These are phyloP conservation scores for Nicator chloris DNA, from an alignment of 2,113 vertebrate genomes.

Conservation along the genomic window DNA sequence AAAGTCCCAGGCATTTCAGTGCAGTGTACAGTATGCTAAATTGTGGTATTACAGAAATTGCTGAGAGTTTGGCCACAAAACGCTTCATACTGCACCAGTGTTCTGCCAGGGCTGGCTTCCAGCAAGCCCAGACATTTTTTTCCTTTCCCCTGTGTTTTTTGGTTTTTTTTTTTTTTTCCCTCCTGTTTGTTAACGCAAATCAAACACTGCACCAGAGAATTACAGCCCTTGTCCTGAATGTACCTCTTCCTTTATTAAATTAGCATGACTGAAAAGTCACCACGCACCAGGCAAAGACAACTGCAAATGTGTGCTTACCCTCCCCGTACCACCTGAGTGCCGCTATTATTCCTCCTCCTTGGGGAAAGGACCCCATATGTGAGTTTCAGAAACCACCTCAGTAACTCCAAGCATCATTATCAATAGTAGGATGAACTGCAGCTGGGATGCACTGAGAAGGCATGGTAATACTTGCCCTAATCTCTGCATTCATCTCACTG, in stretches of 20 bases:
- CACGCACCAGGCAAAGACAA: constrained; percentile 13
- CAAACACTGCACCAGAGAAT: neutral
- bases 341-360: constrained; percentile 58
- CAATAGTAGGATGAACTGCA: constrained; percentile 64
- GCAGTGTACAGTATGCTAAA: neutral
- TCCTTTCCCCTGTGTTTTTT: constrained; percentile 41
- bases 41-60: constrained; percentile 26
- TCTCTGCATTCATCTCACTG: constrained; percentile 59
- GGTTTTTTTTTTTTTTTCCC: neutral
- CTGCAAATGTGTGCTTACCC: constrained; percentile 38
- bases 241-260: constrained; percentile 32
- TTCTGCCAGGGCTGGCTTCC: neutral
- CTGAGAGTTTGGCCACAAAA: constrained; percentile 11
- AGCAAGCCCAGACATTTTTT: neutral
- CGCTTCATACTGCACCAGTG: neutral
- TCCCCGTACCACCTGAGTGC: constrained; percentile 56
- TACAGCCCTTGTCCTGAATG: neutral
- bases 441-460: constrained; percentile 46
- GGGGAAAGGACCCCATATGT: constrained; percentile 54
- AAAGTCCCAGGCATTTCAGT: constrained; percentile 30
- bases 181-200: neutral
- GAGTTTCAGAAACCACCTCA: constrained; percentile 48
- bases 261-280: neutral
- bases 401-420: constrained; percentile 70
- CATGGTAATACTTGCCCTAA: constrained; percentile 45